These are phyloP conservation scores for Leucoma salicis DNA, from an alignment of 2,888 invertebrate genomes.

Conservation along the genomic window DNA sequence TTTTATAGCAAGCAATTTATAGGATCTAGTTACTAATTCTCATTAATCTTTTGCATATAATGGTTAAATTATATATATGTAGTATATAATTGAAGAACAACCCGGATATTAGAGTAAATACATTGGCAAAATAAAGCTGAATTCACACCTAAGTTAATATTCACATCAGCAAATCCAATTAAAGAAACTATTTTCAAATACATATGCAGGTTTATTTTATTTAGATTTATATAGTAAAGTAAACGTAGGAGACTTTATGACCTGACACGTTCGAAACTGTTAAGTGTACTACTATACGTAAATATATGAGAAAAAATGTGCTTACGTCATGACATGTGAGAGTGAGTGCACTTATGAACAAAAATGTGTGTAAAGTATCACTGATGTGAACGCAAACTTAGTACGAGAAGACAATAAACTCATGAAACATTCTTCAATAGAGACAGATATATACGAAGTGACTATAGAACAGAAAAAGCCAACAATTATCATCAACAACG, in stretches of 20 bases:
- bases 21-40: constrained; percentile 34
- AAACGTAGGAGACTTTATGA: too few relatives aligned
- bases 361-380: constrained; percentile 6
- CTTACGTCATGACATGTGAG: not conserved
- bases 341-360: not conserved
- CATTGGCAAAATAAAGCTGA: constrained; percentile 58
- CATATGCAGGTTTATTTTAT: too few relatives aligned
- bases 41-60: constrained; percentile 25
- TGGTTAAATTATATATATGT: constrained; percentile 20
- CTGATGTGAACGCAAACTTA: constrained; percentile 47
- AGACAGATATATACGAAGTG: constrained; percentile 57
- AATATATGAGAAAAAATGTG: too few relatives aligned
- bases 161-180: constrained; percentile 32
- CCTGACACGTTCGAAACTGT: too few relatives aligned
- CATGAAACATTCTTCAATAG: constrained; percentile 45
- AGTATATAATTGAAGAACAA: constrained; percentile 42
- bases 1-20: constrained; percentile 42
- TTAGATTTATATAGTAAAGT: too few relatives aligned
- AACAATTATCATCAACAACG: constrained; percentile 63
- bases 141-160: constrained; percentile 35
- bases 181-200: not conserved
- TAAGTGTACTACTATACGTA: too few relatives aligned
- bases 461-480: constrained; percentile 71
- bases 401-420: constrained; percentile 44
- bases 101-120: constrained; percentile 55